Percentiles rank a stretch among this genome's conserved stretches.
These are phyloP conservation scores for Galeopsomyia nigrocyanea DNA, from an alignment of 2,888 invertebrate species.

Conservation along the genomic window DNA sequence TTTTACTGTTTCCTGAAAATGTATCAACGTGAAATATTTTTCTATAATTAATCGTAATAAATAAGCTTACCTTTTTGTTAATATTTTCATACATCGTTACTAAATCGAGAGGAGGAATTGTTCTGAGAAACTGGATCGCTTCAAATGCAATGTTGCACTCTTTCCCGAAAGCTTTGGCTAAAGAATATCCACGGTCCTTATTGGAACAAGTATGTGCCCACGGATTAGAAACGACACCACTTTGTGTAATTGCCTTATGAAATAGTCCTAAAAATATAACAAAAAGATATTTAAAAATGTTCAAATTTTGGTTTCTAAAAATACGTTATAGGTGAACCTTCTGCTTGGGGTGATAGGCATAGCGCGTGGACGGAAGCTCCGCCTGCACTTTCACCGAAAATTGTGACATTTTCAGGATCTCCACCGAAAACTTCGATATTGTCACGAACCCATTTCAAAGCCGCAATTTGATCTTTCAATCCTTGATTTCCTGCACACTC, in stretches of 20 bases:
- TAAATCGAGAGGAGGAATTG: conserved; percentile 57
- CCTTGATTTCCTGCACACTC: conserved; percentile 60
- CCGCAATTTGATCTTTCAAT: conserved; percentile 58
- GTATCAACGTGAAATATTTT: neutral
- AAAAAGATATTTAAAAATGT: conserved; percentile 5
- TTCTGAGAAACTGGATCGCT: conserved; percentile 53
- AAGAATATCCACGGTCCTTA: conserved; percentile 46
- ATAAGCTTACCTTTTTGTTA: conserved; percentile 39
- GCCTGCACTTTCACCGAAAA: conserved; percentile 59
- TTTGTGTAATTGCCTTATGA: conserved; percentile 60
- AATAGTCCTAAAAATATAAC: conserved; percentile 54
- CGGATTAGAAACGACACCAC: conserved; percentile 50
- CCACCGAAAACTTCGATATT: conserved; percentile 60
- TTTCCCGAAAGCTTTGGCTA: conserved; percentile 51
- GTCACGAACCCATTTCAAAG: conserved; percentile 58
- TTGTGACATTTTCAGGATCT: conserved; percentile 58
- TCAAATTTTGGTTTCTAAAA: neutral
- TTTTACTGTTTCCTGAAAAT: conserved; percentile 37
- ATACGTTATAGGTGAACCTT: conserved; percentile 51
- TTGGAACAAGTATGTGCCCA: conserved; percentile 47
- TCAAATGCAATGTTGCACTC: conserved; percentile 52
- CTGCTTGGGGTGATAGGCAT: conserved; percentile 54
- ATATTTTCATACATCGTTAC: conserved; percentile 57
- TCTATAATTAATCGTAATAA: no score
- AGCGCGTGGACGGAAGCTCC: conserved; percentile 50